Conservation (phyloP, 2,797 vertebrate genomes). For the Prionace glauca region DNA sequence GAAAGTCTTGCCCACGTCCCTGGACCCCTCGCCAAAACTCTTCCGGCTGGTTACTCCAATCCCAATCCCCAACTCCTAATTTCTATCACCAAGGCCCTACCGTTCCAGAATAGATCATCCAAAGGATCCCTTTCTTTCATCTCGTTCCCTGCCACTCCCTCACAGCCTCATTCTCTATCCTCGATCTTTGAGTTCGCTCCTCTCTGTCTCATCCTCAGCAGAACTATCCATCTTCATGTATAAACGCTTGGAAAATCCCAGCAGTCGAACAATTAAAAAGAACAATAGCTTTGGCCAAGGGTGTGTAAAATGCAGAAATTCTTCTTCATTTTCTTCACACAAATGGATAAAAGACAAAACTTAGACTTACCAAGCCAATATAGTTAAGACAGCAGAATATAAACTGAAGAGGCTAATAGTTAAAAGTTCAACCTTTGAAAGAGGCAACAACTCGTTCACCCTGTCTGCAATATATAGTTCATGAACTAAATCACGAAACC, state of each 20-base stretch:
- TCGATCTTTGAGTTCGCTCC: not conserved
- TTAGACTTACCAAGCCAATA: not conserved
- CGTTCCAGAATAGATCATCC: not conserved
- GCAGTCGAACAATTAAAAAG: not conserved
- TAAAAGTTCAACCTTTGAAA: not conserved
- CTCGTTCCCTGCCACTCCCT: not conserved
- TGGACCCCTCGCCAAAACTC: not conserved
- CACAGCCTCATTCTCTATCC: not conserved
- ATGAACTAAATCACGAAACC: too few species aligned
- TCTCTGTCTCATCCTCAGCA: not conserved
- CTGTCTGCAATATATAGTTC: not conserved
- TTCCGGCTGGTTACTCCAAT: not conserved
- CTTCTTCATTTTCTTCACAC: not conserved
- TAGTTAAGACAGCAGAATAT: not conserved
- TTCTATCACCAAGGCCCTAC: not conserved
- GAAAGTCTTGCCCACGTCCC: not conserved
- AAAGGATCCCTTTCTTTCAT: not conserved
- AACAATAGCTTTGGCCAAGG: not conserved
- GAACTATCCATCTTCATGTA: not conserved
- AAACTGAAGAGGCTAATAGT: not conserved
- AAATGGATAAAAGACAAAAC: not conserved
- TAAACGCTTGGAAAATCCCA: not conserved
- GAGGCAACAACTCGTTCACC: not conserved
- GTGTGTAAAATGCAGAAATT: not conserved
- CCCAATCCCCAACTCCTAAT: not conserved